Evolutionary conservation across 2,113 vertebrate species (phyloP), one percentile per base, ranked within the genome.

Genomic region (Turnix velox): DNA sequence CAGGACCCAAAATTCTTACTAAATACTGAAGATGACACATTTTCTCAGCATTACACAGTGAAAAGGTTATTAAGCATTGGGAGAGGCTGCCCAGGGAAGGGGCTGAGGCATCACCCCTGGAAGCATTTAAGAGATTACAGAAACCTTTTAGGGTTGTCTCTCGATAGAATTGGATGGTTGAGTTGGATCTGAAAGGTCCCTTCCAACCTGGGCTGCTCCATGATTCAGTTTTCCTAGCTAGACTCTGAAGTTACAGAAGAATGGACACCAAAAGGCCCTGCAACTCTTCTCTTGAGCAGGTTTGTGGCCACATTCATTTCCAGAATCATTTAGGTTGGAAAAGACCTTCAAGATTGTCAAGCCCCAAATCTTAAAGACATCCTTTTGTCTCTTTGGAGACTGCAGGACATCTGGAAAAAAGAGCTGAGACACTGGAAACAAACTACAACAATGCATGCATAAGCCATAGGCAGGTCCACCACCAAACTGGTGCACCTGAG

Each of bases 401-500:
- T 51, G 49, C 7, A 66, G 40, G 62, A 57, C 14, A 51, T 12
- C 30, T 12, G 37, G 76, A 84, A 68, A 2, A 4, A 80, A 55
- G 13, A 37, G 18, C 51, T 61, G 67, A 62, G 78, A 40, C 18
- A 40, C 40, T 3, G 30, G 51, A 67, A 88, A 73, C 57, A 48
- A 87, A 61, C 35, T 52, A 37, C 0, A 7, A 28, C 45, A 67
- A n/a, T 1, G 15, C 17, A 25, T 4, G 18, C 43, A 33, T 24
- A 33, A 35, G 9, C 40, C 42, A n/a, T 9, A 30, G 3, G 2
- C 6, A 39, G 42, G 63, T n/a, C 16, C 14, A 22, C 42, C 42
- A 79, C 4, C 27, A 48, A 12, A 12, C 12, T 1, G 2, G 27
- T 24, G 16, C 0, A 1, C 35, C 45, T 0, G 0, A 58, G 24